Percentiles rank a stretch among this genome's conserved stretches.
Conservation (phyloP, 2,888 invertebrate genomes). For the Steromphala cineraria region DNA sequence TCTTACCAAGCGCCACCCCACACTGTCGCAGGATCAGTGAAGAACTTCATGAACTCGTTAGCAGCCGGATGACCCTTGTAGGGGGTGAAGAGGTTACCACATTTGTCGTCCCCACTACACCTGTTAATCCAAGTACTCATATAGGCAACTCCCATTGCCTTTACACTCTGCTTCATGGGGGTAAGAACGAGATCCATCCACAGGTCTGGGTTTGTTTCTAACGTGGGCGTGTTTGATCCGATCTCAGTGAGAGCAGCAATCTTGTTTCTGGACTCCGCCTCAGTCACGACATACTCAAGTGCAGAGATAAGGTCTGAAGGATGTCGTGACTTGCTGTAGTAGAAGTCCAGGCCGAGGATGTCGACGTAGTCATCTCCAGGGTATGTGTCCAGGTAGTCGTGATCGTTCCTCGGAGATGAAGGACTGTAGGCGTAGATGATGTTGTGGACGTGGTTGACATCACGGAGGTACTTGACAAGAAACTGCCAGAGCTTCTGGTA, state of each 20-base stretch:
- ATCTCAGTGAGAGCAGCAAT: conserved; percentile 42
- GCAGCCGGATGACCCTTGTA: conserved; percentile 34
- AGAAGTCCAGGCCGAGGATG: conserved; percentile 37
- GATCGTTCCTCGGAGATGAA: conserved; percentile 17
- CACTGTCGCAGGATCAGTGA: conserved; percentile 29
- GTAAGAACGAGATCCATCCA: conserved; percentile 37
- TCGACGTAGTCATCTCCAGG: conserved; percentile 42
- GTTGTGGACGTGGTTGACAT: conserved; percentile 40
- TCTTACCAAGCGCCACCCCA: not conserved
- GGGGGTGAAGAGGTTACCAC: conserved; percentile 19
- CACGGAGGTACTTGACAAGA: conserved; percentile 36
- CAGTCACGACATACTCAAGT: conserved; percentile 25
- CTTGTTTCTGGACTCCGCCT: conserved; percentile 33
- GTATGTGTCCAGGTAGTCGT: conserved; percentile 36
- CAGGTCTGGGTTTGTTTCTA: conserved; percentile 30
- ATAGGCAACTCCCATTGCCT: conserved; percentile 31
- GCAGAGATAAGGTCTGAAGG: conserved; percentile 7
- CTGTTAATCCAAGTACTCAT: conserved; percentile 37
- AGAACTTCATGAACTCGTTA: conserved; percentile 30
- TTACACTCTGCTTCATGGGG: conserved; percentile 22
- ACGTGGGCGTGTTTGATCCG: conserved; percentile 30
- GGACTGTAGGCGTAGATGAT: conserved; percentile 43
- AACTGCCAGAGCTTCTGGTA: conserved; percentile 36
- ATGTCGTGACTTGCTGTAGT: conserved; percentile 28
- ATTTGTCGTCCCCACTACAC: conserved; percentile 24